Evolutionary conservation across 2,797 vertebrate species (phyloP), one percentile per base, ranked within the genome.

Genomic region (Helicolenus hilgendorfi): DNA sequence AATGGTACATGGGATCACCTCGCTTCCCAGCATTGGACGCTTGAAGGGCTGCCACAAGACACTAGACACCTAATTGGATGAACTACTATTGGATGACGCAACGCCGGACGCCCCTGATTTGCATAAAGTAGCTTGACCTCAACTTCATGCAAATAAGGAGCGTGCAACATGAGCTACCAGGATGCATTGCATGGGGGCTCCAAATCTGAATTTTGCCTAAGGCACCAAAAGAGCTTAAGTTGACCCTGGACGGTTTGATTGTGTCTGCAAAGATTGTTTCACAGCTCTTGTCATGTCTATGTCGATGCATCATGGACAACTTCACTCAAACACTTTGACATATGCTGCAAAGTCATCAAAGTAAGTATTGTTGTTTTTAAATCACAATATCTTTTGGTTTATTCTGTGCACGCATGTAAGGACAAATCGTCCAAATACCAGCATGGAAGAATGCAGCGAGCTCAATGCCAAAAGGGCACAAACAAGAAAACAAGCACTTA

Each of bases 401-500:
- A 60, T 71, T 85, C 27, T 56, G 27, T 11, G 0, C 27, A 77
- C 65, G 59, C 69, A 56, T 78, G 70, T 83, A 75, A 69, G 75
- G 41, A 89, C 65, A 92, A 83, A 86, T 84, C 68, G 64, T 88
- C 77, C 60, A 75, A 85, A 87, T 77, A 91, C 76, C 86, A 85
- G 86, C 56, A 72, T 84, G 91, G 92, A 95, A 96, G 92, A 95
- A 96, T 94, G 92, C 63, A 59, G 56, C 45, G 62, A 84, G 41
- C 78, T 84, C 77, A 24, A 72, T 72, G 90, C 91, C 94, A 90
- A 81, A 89, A 87, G 80, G 77, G 84, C 78, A 81, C 86, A 93
- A 94, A 96, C 89, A 92, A 90, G 85, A 94, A 94, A 95, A 92
- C 93, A 94, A 89, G 86, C 89, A 96, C 89, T 94, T 96, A 96